Evolutionary conservation across 2,797 vertebrate species (phyloP), one percentile per base, ranked within the genome.

Genomic region (Tenualosa ilisha): DNA sequence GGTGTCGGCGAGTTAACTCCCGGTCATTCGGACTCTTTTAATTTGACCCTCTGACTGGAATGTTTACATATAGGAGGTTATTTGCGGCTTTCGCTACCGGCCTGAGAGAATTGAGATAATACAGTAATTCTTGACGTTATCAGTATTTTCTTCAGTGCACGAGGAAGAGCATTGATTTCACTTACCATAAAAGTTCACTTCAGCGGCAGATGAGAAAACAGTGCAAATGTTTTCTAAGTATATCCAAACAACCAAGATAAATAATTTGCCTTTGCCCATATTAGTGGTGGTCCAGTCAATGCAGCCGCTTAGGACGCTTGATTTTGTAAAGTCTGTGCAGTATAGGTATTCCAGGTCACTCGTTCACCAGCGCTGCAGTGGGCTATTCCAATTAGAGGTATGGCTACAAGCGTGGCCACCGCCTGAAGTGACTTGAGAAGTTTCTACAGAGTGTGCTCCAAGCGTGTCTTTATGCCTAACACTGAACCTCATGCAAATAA

Each of bases 241-340:
- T 43, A 87, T 86, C 51, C 83, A 88, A 20, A 82, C 31, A 72
- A 84, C 49, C 1, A 88, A 84, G 75, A 86, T 22, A 51, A 37
- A 75, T 17, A 43, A 6, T 63, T 90, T 93, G 92, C 90, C 86
- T 86, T 91, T 93, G 89, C 93, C 94, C 96, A 96, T 96, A 89
- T 93, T 96, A 90, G 86, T 91, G 17, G 2, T 79, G 72, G 17
- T 79, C 72, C 72, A 79, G 72, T 79, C 72, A 79, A 43, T 46
- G 40, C 17, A 79, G 68, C 40, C 15, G 31, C 37, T 40, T 31
- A 40, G 72, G 46, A 6, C 1, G 6, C 13, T 15, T 72, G 82
- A 81, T 9, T 54, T 87, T 0, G 82, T 13, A 61, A 40, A 37
- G 20, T 26, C 49, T 75, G 50, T 75, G 31, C 86, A 24, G 49